Conservation (phyloP, 2,113 vertebrate species). For the Ancistrus triradiatus region DNA sequence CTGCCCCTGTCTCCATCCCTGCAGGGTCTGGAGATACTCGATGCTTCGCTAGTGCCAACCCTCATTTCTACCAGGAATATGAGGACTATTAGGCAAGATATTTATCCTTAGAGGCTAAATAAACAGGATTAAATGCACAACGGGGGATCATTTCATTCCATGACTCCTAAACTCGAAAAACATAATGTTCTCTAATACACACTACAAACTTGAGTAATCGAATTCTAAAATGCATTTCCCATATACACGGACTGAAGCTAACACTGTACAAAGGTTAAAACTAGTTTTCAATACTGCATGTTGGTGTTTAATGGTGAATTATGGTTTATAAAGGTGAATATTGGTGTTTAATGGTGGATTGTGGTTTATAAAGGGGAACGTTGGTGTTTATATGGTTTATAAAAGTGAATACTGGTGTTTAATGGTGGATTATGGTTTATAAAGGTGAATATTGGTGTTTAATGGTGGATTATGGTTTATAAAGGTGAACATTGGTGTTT, state of each 20-base stretch:
- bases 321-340: not conserved
- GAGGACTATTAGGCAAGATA: not conserved
- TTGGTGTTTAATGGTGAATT: not conserved
- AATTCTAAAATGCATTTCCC: too few relatives aligned
- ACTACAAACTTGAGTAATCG: not conserved
- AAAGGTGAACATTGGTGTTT: too few relatives aligned
- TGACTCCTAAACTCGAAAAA: not conserved
- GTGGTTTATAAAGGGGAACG: not conserved
- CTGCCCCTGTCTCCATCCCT: conserved; percentile 17
- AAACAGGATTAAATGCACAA: conserved; percentile 22
- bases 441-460: too few relatives aligned
- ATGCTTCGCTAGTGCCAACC: conserved; percentile 15
- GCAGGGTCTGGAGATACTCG: conserved; percentile 19
- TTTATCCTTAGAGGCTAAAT: conserved; percentile 11
- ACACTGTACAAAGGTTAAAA: not conserved
- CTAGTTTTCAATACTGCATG: not conserved
- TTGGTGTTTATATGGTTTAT: too few relatives aligned
- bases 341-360: not conserved
- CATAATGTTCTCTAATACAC: not conserved
- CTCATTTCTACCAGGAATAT: not conserved
- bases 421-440: too few relatives aligned
- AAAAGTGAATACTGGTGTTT: too few relatives aligned
- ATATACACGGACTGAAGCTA: too few relatives aligned
- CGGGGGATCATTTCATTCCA: not conserved
- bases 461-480: too few relatives aligned